These are phyloP conservation scores for Aspidapion aeneum DNA, from an alignment of 2,888 invertebrate genomes.

Conservation along the genomic window DNA sequence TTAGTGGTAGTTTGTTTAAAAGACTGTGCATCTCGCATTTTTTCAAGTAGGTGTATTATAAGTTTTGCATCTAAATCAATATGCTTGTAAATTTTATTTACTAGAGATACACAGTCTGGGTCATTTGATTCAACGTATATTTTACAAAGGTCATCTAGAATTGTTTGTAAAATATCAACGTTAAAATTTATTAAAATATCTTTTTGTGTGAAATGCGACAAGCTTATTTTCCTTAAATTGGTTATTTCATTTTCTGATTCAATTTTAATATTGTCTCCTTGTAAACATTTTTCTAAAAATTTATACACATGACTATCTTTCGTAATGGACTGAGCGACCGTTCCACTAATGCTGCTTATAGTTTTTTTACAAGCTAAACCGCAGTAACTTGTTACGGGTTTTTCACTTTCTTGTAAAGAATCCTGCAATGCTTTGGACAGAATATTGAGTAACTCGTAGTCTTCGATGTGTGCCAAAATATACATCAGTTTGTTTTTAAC, in stretches of 20 bases:
- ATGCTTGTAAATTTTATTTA: slow-evolving; percentile 62
- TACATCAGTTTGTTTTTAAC: not conserved
- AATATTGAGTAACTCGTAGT: not conserved
- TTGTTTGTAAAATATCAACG: slow-evolving; percentile 45
- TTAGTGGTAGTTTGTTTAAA: slow-evolving; percentile 46
- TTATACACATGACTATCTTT: slow-evolving; percentile 52
- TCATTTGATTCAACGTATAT: slow-evolving; percentile 58
- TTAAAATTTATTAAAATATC: slow-evolving; percentile 54
- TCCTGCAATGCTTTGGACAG: not conserved
- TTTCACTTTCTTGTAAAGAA: not conserved
- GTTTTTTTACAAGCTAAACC: not conserved
- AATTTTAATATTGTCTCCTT: slow-evolving; percentile 48
- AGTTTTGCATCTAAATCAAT: slow-evolving; percentile 61
- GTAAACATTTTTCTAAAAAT: slow-evolving; percentile 55
- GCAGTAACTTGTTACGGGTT: not conserved
- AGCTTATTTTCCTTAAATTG: slow-evolving; percentile 35
- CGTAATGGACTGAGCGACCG: slow-evolving; percentile 30
- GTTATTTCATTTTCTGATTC: slow-evolving; percentile 11
- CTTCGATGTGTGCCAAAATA: not conserved
- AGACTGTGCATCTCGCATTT: slow-evolving; percentile 55
- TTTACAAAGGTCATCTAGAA: slow-evolving; percentile 54
- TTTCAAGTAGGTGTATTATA: slow-evolving; percentile 55
- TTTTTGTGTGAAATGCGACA: slow-evolving; percentile 44
- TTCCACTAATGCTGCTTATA: slow-evolving; percentile 31
- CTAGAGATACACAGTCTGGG: slow-evolving; percentile 57